Base-by-base conservation (phyloP, 2,797 vertebrate species). In the Huso huso region DNA sequence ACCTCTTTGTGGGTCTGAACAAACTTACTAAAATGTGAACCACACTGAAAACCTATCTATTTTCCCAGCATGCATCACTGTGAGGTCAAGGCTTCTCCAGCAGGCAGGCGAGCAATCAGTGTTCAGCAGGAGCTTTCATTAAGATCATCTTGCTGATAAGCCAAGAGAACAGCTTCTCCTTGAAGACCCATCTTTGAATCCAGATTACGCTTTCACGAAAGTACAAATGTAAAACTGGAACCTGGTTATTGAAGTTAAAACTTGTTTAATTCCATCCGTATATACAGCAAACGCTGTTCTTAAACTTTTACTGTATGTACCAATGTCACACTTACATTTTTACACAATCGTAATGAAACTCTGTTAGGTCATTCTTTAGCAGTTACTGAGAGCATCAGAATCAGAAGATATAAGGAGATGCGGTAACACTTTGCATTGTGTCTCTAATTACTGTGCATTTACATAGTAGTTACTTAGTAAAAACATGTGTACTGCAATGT, bases 81-180 rank as follows among this genome's bases (percentile, higher is more conserved):
- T 8, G 6, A 70, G 48, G 11, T 7, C 7, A 48, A 55, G 51
- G n/a, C 53, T 48, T 7, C 13, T 62, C 66, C 23, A 13, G 58
- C 61, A 49, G 12, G 37, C 49, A 59, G 49, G 53, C 51, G 50
- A 64, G 49, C 59, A 66, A 15, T 7, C 60, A 53, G 48, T 67
- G 23, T 48, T 6, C 13, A 23, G 66, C 10, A 37, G 18, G 12
- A 7, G 68, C 49, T 66, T 70, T 69, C 62, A 68, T 70, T 61
- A 63, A 65, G 62, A 70, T 66, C 15, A 9, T 48, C 52, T 60
- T 37, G 15, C 51, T 62, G 62, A 71, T 63, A 73, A 62, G 66
- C 48, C 55, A 52, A 64, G 10, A 8, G 8, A 48, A 68, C 52
- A 13, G 50, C 10, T 57, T 65, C 55, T 64, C 57, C 62, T 53